Conservation (phyloP, 23 tunicate genomes). For the Botrylloides violaceus region DNA sequence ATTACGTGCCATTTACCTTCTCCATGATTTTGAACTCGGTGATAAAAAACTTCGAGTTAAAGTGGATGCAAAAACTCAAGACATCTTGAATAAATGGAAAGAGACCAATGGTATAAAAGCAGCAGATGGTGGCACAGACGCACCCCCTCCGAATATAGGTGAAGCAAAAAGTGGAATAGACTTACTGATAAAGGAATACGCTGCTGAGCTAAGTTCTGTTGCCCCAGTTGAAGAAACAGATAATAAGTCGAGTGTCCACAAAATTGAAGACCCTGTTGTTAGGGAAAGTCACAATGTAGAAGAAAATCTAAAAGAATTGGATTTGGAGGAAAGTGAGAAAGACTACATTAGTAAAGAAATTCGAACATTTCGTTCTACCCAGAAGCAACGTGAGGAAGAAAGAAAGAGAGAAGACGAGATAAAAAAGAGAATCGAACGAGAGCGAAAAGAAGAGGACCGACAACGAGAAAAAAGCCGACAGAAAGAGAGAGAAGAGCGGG, state of each 20-base stretch:
- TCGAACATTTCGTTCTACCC: conserved; percentile 72
- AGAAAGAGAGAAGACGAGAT: conserved; percentile 21
- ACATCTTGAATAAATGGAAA: conserved; percentile 92
- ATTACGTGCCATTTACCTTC: conserved; percentile 74
- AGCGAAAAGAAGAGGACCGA: conserved; percentile 6
- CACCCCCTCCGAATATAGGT: conserved; percentile 35
- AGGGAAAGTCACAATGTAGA: conserved; percentile 70
- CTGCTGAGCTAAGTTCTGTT: conserved; percentile 40
- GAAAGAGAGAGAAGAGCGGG: conserved; percentile 35
- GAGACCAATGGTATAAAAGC: conserved; percentile 48
- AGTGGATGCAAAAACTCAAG: conserved; percentile 95
- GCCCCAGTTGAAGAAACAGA: conserved; percentile 1
- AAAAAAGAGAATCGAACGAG: conserved; percentile 14
- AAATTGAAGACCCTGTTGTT: conserved; percentile 52
- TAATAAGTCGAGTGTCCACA: not conserved
- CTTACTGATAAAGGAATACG: conserved; percentile 49
- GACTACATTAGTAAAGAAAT: conserved; percentile 85
- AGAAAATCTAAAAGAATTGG: conserved; percentile 67
- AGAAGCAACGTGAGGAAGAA: conserved; percentile 42
- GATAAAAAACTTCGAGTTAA: conserved; percentile 87
- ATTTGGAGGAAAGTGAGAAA: conserved; percentile 74
- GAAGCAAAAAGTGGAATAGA: conserved; percentile 35
- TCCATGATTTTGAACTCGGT: conserved; percentile 62
- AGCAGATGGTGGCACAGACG: conserved; percentile 17
- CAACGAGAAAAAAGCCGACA: conserved; percentile 21